Evolutionary conservation across 2,888 invertebrate species (phyloP), one percentile per base, ranked within the genome.

Genomic region (Tholera decimalis): DNA sequence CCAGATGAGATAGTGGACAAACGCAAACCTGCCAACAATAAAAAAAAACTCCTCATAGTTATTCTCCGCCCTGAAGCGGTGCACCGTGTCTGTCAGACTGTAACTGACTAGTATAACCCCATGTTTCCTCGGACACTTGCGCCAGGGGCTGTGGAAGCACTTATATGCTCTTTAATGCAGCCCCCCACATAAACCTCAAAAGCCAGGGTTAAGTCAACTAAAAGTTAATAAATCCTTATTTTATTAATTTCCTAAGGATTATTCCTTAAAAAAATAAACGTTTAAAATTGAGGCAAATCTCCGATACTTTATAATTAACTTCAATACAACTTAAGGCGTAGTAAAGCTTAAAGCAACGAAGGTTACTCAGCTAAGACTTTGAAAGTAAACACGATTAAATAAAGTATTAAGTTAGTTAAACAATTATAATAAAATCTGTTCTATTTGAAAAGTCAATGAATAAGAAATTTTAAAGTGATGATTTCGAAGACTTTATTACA

Each of bases 321-420:
- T 55, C 20, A 37, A 43, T 43, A 37, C 20, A 75, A 56, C 37
- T 69, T 68, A 9, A 33, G 30, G n/a, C 37, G 63, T 39, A 62
- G 55, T 30, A 22, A 44, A 72, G 49, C 28, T 70, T 59, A 24
- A 59, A 43, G 30, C 65, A 63, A 55, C 54, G 50, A 56, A 56
- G 50, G 56, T 46, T 63, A 55, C 55, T 72, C 50, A 22, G 54
- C 39, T 51, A 55, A 72, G 72, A 51, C 78, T 72, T 77, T 43
- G 37, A 44, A 73, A 77, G 64, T 63, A 63, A 72, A 72, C 65
- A 51, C 30, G 46, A 20, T 51, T 30, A 28, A 24, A 55, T 54
- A 33, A 72, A 72, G 46, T 70, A 49, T 33, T 39, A 59, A 70
- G 47, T 72, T 54, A 33, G 28, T 55, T 55, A 69, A 58, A 58